Evolutionary conservation across 2,888 invertebrate genomes (phyloP), one percentile per base, ranked within the genome.

Genomic region (Cheilosia urbana): DNA sequence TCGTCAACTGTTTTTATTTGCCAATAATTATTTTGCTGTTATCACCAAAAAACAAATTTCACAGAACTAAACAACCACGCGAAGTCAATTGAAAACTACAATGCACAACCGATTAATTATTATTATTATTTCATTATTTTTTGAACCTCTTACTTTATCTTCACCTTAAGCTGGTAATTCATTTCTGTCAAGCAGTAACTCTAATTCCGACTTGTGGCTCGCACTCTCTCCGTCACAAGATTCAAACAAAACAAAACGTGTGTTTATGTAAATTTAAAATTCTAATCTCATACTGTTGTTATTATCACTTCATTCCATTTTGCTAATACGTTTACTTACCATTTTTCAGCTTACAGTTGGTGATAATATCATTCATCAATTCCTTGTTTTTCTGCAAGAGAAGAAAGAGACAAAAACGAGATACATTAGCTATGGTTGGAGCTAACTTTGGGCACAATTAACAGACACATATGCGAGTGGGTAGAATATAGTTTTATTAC

Each of bases 351-450:
- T 95, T 95, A 91, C 94, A 94, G 90, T 93, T 95, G 84, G 94
- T 93, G 65, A 95, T 93, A 88, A 96, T 93, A 89, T 95, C 95
- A 91, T 95, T 95, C 95, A 96, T 95, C 89, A 95, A 93, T 91
- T 95, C 95, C 91, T 95, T 95, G 92, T 96, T 96, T 93, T 95
- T 95, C 96, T 96, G 95, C 84, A 95, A 95, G 91, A 62, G 72
- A 79, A 65, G 21, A 17, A 53, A 71, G 53, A 30, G 13, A 17
- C 73, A 66, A 58, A 30, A 7, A n/a, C 72, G 65, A 57, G 55
- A 60, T 42, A 30, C 15, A 66, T 84, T 21, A 49, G 17, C 15
- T 13, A 19, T 15, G 1, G 24, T 24, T 2, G 4, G 6, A 24
- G 13, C 6, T 4, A 37, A 37, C 34, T 19, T 37, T 21, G 15